These are phyloP conservation scores for Elymnias hypermnestra DNA, from an alignment of 1,140 invertebrate species.

Conservation along the genomic window DNA sequence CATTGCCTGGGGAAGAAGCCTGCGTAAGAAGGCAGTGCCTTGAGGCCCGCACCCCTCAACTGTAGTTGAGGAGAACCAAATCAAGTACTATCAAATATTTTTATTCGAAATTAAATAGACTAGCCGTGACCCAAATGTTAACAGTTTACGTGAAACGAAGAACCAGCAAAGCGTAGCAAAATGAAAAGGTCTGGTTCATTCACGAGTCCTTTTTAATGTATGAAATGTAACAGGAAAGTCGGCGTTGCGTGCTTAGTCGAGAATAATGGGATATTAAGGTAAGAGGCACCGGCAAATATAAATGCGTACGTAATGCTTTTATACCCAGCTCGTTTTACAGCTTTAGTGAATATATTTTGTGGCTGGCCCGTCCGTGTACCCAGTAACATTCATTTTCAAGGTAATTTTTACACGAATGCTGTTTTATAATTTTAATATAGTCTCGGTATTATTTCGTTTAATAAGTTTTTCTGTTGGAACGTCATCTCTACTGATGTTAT, in stretches of 20 bases:
- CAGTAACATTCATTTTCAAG: neutral
- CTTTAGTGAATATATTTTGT: constrained; percentile 1
- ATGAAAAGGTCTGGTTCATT: neutral
- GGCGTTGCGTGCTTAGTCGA: neutral
- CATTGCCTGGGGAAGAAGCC: too few species aligned
- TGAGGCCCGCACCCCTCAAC: too few species aligned
- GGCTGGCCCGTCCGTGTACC: neutral
- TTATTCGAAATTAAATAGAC: too few species aligned
- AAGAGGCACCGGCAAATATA: neutral
- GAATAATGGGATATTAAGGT: constrained; percentile 1
- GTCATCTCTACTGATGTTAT: too few species aligned
- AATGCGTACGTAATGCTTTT: constrained; percentile 3
- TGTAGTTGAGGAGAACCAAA: too few species aligned
- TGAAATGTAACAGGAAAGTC: neutral
- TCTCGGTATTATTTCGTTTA: too few species aligned
- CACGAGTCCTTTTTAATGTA: too few species aligned
- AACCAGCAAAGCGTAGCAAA: neutral
- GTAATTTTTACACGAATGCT: neutral
- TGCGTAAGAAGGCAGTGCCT: too few species aligned
- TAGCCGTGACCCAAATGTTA: too few species aligned
- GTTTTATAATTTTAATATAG: neutral
- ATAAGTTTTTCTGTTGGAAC: too few species aligned
- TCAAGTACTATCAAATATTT: too few species aligned
- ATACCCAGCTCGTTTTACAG: neutral
- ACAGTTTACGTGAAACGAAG: too few species aligned